These are phyloP conservation scores for Drosophila trichaetosa DNA, from an alignment of 2,888 invertebrate genomes.

Conservation along the genomic window DNA sequence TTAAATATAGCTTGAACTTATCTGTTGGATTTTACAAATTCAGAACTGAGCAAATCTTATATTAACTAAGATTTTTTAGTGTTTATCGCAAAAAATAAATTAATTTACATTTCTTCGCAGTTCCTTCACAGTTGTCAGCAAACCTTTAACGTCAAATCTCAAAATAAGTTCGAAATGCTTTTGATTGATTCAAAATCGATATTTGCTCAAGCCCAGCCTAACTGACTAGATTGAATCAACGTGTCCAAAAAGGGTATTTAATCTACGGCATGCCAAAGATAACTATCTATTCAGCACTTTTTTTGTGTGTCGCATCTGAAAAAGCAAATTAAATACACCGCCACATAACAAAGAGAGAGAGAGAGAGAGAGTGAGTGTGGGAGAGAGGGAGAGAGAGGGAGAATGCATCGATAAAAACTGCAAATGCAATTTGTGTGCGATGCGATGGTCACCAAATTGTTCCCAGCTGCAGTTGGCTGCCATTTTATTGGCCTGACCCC, in stretches of 20 bases:
- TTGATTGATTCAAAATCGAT: neutral
- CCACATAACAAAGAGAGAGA: neutral
- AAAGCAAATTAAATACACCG: constrained; percentile 63
- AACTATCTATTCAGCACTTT: neutral
- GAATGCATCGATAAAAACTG: constrained; percentile 55
- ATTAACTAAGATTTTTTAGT: neutral
- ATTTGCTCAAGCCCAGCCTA: neutral
- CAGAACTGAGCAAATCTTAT: neutral
- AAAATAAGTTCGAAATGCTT: rapidly evolving
- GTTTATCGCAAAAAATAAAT: neutral
- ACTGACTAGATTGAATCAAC: neutral
- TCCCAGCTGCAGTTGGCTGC: constrained; percentile 67
- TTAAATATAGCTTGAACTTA: neutral
- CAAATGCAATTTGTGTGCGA: constrained; percentile 68
- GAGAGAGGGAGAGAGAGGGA: neutral
- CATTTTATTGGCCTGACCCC: constrained; percentile 66
- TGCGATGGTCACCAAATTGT: constrained; percentile 56
- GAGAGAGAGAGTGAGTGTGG: neutral
- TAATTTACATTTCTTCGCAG: neutral
- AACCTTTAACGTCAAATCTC: neutral
- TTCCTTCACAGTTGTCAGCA: neutral
- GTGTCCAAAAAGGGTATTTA: constrained; percentile 19
- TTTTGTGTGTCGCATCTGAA: constrained; percentile 21
- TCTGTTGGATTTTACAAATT: neutral
- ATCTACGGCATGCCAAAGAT: neutral